Base-by-base conservation (phyloP, 1,140 invertebrate genomes). In the Homarus americanus region DNA sequence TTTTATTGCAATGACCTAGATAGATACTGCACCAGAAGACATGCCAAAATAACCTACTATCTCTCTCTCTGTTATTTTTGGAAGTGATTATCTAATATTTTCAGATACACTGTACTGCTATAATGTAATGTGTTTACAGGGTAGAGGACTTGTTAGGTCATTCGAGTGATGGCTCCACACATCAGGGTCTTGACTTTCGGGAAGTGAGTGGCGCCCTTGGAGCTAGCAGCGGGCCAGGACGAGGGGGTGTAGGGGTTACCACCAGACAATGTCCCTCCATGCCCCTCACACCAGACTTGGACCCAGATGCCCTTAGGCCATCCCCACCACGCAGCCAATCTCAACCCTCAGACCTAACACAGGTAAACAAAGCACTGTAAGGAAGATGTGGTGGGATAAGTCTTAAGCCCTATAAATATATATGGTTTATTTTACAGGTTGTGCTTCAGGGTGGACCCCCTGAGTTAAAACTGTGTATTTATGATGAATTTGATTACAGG, bases 321-420 rank as follows among this genome's bases (percentile, higher is more conserved):
- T 92, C 87, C 24, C 91, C 93, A 93, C 91, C 93, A 93, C 58
- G 94, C 94, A 94, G 95, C 94, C 93, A 93, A 94, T 95, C 94
- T 94, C 93, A 95, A 94, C 93, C 94, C 94, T 92, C 94, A 94
- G 76, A 95, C 94, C 40, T 94, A 93, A 91, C 94, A 94, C 92
- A 94, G 94, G 91, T 94, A 94, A 95, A 93, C 94, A 94, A 86
- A 72, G 0, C 38, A 20, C 38, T 1, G 20, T n/a, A 44, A 32
- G 76, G n/a, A 66, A 28, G 12, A 66, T 28, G n/a, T 32, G 12
- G 7, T 32, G 28, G n/a, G 32, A 63, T 17, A 34, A 28, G 28
- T 28, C 38, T 40, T n/a, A n/a, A n/a, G n/a, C n/a, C n/a, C n/a
- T n/a, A n/a, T n/a, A 9, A n/a, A 76, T 76, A 76, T 76, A 3